Percentiles rank a stretch among this genome's conserved stretches.
Evolutionary conservation across 1,140 invertebrate genomes (phyloP).

Genomic region (Cataglyphis hispanica): DNA sequence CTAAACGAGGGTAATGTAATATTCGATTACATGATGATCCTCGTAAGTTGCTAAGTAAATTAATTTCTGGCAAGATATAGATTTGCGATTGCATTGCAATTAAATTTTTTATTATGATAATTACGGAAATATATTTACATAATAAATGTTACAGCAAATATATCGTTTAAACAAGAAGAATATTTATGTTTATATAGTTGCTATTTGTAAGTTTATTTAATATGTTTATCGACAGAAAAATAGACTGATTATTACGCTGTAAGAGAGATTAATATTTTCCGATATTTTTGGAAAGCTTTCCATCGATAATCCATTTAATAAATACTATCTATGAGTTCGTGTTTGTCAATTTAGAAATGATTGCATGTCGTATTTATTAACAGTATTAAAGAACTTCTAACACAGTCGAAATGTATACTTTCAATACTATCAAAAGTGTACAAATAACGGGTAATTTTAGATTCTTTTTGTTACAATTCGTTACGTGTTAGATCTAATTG

Average conservation of each 20-base stretch:
- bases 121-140: conserved; percentile 14
- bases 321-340: background rate
- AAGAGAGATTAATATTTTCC: background rate
- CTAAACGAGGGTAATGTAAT: background rate
- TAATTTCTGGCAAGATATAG: background rate
- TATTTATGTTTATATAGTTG: conserved; percentile 5
- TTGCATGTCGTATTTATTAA: background rate
- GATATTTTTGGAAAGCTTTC: conserved; percentile 6
- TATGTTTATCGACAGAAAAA: background rate
- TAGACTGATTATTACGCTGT: background rate
- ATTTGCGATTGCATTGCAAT: conserved; percentile 7
- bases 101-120: background rate
- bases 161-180: background rate
- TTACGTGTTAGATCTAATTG: conserved; percentile 37
- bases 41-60: background rate
- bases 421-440: background rate
- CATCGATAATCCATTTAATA: background rate
- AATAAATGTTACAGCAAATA: conserved; percentile 21
- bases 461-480: conserved; percentile 51
- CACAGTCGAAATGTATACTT: background rate
- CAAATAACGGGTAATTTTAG: conserved; percentile 17
- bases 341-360: background rate
- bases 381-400: background rate
- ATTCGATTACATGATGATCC: background rate
- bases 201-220: background rate